These are phyloP conservation scores for Gryon sp. DNA, from an alignment of 1,140 invertebrate species.

Conservation along the genomic window DNA sequence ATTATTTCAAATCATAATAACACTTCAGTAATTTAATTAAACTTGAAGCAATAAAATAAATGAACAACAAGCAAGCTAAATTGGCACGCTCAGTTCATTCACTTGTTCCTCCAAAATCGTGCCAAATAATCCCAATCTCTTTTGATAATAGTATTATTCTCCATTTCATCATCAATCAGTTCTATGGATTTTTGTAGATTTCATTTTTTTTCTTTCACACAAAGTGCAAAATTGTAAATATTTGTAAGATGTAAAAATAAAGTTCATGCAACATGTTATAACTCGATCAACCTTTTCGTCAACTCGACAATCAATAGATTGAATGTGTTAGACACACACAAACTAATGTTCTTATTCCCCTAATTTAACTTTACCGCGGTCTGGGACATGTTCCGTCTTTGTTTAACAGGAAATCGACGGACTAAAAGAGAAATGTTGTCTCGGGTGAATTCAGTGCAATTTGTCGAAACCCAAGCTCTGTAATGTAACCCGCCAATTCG, in stretches of 20 bases:
- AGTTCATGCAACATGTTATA: constrained; percentile 23
- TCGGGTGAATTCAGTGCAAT: constrained; percentile 12
- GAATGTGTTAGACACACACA: constrained; percentile 27
- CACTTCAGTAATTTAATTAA: constrained; percentile 24
- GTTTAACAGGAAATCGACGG: constrained; percentile 31
- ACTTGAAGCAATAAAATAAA: constrained; percentile 18
- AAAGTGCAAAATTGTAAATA: constrained; percentile 7
- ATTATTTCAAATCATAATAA: neutral
- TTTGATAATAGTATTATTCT: constrained; percentile 10
- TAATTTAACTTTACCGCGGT: constrained; percentile 47
- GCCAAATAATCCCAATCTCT: constrained; percentile 20
- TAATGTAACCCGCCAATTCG: constrained; percentile 21
- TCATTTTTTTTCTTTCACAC: neutral
- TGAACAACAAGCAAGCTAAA: constrained; percentile 5
- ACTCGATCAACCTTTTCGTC: constrained; percentile 34
- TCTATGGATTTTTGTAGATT: neutral
- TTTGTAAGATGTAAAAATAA: constrained; percentile 1
- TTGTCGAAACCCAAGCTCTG: neutral
- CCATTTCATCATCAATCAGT: constrained; percentile 5
- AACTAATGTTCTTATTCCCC: constrained; percentile 29
- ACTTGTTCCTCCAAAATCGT: constrained; percentile 7
- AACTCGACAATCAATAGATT: constrained; percentile 46
- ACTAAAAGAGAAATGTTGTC: constrained; percentile 36
- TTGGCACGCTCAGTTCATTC: constrained; percentile 29
- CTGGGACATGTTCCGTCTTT: constrained; percentile 4